These are phyloP conservation scores for Stegostoma tigrinum DNA, from an alignment of 2,113 vertebrate species.

Conservation along the genomic window DNA sequence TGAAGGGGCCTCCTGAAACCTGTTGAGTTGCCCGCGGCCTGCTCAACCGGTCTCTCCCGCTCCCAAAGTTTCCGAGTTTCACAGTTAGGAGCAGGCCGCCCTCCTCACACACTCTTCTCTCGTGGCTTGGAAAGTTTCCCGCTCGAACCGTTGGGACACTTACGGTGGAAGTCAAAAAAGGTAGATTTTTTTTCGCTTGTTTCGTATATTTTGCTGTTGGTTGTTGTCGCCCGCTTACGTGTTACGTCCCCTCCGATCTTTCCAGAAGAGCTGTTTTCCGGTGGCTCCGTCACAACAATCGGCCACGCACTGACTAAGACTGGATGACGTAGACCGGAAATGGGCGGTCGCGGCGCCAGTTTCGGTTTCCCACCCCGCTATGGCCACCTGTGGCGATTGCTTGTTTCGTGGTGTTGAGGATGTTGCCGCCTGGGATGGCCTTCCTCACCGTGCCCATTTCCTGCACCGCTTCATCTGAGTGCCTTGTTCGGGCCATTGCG, in stretches of 20 bases:
- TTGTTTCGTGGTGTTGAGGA: too few relatives aligned
- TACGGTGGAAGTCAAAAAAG: too few relatives aligned
- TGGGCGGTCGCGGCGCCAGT: neutral
- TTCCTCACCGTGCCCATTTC: too few relatives aligned
- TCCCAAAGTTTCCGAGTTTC: neutral
- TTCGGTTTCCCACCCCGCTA: neutral
- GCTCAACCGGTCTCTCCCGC: neutral
- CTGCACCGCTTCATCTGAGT: too few relatives aligned
- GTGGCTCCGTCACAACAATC: neutral
- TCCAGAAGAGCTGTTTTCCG: neutral
- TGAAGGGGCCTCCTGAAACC: neutral
- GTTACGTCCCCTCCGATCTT: neutral
- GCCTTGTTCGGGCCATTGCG: too few relatives aligned
- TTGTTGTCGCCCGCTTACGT: neutral
- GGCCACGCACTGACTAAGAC: neutral
- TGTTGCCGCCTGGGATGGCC: too few relatives aligned
- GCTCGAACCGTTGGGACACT: neutral
- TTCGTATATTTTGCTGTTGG: too few relatives aligned
- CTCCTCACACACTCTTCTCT: too few relatives aligned
- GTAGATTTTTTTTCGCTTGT: too few relatives aligned
- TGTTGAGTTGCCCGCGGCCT: neutral
- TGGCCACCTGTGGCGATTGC: too few relatives aligned
- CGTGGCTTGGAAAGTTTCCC: neutral
- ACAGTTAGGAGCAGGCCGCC: too few relatives aligned
- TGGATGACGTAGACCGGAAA: neutral